Percentiles rank a stretch among this genome's conserved stretches.
phyloP scores from a whole-genome alignment of 2,113 vertebrate species.

The Oxygymnocypris stewartii region DNA sequence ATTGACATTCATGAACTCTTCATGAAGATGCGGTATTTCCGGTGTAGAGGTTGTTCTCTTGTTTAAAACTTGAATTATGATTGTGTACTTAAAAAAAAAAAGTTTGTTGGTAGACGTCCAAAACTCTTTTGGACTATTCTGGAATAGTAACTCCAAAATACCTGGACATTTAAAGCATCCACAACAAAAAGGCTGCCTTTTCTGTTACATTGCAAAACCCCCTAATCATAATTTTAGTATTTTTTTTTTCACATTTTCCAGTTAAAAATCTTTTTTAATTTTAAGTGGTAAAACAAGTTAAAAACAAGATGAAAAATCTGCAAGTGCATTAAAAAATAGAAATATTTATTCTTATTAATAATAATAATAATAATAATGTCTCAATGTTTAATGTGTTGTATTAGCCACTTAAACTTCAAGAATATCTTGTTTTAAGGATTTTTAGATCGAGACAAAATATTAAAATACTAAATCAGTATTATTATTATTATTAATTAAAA shows the following conservation, averaged over 20 bases:
- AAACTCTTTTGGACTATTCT: not conserved
- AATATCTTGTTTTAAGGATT: not conserved
- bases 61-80: slow-evolving; percentile 10
- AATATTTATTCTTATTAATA: not conserved
- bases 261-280: too few species aligned
- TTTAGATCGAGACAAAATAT: not conserved
- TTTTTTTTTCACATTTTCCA: too few species aligned
- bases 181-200: not conserved
- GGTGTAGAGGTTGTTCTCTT: slow-evolving; percentile 3
- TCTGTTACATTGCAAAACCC: too few species aligned
- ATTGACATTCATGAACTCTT: slow-evolving; percentile 39
- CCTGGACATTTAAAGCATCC: not conserved
- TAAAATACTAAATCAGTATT: too few species aligned
- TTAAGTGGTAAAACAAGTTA: not conserved
- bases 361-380: not conserved
- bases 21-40: not conserved
- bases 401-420: not conserved
- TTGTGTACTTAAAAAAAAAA: not conserved
- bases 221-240: too few species aligned
- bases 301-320: not conserved
- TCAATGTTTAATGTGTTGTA: not conserved
- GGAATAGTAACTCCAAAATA: not conserved
- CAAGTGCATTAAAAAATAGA: not conserved
- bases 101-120: not conserved
- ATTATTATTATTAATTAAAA: not conserved